Evolutionary conservation across 2,888 invertebrate genomes (phyloP).

Genomic region (Apamea crenata): DNA sequence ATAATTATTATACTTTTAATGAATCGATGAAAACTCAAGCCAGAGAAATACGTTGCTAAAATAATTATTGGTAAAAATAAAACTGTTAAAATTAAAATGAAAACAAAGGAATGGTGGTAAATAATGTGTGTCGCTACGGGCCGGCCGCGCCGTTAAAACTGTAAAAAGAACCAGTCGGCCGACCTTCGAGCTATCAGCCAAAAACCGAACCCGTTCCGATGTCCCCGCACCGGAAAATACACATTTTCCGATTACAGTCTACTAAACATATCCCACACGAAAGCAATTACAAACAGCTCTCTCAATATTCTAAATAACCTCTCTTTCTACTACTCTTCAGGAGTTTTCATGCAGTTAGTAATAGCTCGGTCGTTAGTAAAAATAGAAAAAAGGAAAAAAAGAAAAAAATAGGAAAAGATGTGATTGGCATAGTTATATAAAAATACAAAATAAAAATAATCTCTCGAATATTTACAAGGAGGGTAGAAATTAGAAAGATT

Average conservation of each 20-base stretch:
- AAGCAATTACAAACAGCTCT: constrained; percentile 16
- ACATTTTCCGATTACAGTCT: constrained; percentile 75
- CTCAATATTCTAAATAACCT: constrained; percentile 14
- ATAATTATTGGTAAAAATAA: not conserved
- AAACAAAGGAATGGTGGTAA: constrained; percentile 76
- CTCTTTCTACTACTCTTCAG: constrained; percentile 43
- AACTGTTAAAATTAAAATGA: constrained; percentile 59
- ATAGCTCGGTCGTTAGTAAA: constrained; percentile 73
- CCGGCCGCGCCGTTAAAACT: constrained; percentile 87
- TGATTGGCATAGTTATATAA: constrained; percentile 89
- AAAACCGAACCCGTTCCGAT: constrained; percentile 78
- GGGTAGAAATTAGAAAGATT: constrained; percentile 72
- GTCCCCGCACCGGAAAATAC: constrained; percentile 71
- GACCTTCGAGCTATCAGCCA: constrained; percentile 86
- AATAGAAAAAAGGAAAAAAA: constrained; percentile 67
- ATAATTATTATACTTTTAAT: constrained; percentile 2
- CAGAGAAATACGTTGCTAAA: not conserved
- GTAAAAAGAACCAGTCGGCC: constrained; percentile 87
- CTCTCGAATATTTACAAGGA: constrained; percentile 84
- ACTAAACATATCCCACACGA: constrained; percentile 47
- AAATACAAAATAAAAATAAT: constrained; percentile 77
- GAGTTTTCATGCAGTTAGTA: constrained; percentile 82
- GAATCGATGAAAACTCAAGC: not conserved
- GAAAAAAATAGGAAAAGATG: constrained; percentile 83
- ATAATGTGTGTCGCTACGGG: constrained; percentile 75